Base-by-base conservation (phyloP, 2,888 invertebrate genomes). In the Orthosia gracilis region DNA sequence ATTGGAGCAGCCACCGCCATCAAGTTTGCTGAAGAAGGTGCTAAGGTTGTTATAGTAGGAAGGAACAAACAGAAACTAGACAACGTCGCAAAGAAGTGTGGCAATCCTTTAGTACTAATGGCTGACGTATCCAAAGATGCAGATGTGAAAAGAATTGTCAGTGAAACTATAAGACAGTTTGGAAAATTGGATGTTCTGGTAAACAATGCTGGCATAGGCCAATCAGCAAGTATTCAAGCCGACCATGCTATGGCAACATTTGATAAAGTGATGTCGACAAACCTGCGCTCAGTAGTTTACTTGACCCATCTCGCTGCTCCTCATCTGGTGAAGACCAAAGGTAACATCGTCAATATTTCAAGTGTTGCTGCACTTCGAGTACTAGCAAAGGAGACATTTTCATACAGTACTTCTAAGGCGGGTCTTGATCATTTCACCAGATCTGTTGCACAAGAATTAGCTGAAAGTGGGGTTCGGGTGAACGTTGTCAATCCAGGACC, bases 301-400 rank as follows among this genome's bases (percentile, higher is more conserved):
- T 59, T 85, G 31, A 84, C 85, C 0, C 78, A 85, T 49, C 70
- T 87, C 3, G 86, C 87, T 3, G 84, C 80, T 11, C 88, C 88
- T 0, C 82, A 87, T 50, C 78, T 90, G 0, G 76, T 87, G 5
- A 66, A 82, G 61, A 83, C 88, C 0, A 86, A 85, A 74, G 89
- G 98, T 18, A 98, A 97, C 79, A 97, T 99, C 84, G 98, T 99
- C 0, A 99, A 99, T 92, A 98, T 85, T 18, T 85, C 85, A 58
- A 85, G 85, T 15, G n/a, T 82, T n/a, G 84, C 65, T 47, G 61
- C 58, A 45, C 12, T 74, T 9, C 58, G 61, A 15, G 11, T 0
- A 21, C 0, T 67, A 4, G 17, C 1, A 2, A 52, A 73, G 0
- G 21, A 61, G 0, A 15, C 4, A 13, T 84, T 80, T 69, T 40